Evolutionary conservation across 1,140 invertebrate species (phyloP).

Genomic region (Muscidifurax raptorellus): DNA sequence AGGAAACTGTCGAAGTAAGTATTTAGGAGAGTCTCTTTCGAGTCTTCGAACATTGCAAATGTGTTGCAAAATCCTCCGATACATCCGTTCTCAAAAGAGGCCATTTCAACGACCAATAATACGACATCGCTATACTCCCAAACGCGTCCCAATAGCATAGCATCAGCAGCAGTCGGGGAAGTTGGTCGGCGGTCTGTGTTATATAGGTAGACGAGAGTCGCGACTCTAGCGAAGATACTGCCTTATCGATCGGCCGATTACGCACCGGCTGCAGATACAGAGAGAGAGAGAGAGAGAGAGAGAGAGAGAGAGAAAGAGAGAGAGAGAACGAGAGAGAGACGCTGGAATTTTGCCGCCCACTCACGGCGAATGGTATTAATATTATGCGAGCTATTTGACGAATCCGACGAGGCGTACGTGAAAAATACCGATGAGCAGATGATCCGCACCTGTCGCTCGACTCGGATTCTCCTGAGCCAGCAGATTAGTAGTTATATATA

Average conservation of each 20-base stretch:
- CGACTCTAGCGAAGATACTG: neutral
- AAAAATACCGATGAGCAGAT: neutral
- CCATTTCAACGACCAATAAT: neutral
- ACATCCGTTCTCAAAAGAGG: neutral
- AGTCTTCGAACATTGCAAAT: too few species aligned
- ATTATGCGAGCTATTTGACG: neutral
- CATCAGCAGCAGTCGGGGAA: neutral
- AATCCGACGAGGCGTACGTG: neutral
- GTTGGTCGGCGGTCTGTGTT: neutral
- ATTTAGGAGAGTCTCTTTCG: too few species aligned
- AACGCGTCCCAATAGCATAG: neutral
- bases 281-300: neutral
- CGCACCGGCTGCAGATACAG: neutral
- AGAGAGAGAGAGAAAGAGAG: neutral
- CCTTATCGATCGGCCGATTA: constrained; percentile 19
- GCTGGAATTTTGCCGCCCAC: neutral
- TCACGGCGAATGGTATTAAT: neutral
- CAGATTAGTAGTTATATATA: neutral
- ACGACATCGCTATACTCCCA: neutral
- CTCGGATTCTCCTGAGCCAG: constrained; percentile 12
- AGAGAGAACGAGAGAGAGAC: neutral
- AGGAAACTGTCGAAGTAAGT: too few species aligned
- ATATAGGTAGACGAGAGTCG: neutral
- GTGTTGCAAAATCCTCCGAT: too few species aligned
- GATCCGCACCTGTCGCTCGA: neutral